These are phyloP conservation scores for Intellagama lesueurii DNA, from an alignment of 2,797 vertebrate species.

Conservation along the genomic window DNA sequence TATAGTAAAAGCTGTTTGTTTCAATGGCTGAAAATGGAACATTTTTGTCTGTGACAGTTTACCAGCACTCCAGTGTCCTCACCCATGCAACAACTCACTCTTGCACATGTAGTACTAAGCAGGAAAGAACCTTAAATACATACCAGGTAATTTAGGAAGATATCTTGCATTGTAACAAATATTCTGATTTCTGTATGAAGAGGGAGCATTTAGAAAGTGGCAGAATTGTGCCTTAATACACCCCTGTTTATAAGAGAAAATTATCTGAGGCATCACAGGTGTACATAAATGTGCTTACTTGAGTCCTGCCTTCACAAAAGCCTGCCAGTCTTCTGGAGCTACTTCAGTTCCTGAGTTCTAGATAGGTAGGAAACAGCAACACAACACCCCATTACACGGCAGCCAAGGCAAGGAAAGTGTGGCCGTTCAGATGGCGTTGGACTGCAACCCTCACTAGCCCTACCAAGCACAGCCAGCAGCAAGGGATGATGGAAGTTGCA, in stretches of 20 bases:
- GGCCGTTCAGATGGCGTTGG: too few species aligned
- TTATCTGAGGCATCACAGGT: not conserved
- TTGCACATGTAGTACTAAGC: not conserved
- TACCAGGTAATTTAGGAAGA: not conserved
- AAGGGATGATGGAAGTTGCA: too few species aligned
- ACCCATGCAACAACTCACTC: not conserved
- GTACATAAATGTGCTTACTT: conserved; percentile 81
- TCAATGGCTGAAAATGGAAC: not conserved
- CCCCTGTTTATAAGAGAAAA: not conserved
- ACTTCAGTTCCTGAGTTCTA: conserved; percentile 81
- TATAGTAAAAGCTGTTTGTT: not conserved
- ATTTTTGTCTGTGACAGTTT: not conserved
- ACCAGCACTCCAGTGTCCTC: not conserved
- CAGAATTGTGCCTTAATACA: not conserved
- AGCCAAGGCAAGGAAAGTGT: fast-evolving
- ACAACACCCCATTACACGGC: not conserved
- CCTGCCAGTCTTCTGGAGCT: conserved; percentile 86
- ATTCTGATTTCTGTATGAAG: not conserved
- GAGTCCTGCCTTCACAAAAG: conserved; percentile 90
- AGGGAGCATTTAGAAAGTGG: not conserved
- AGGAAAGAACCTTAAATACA: not conserved
- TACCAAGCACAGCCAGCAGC: too few species aligned
- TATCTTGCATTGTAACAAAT: not conserved
- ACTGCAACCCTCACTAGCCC: too few species aligned
- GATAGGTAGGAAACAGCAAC: conserved; percentile 3